phyloP scores from a whole-genome alignment of 1,140 invertebrate species.

The Episyrphus balteatus region DNA sequence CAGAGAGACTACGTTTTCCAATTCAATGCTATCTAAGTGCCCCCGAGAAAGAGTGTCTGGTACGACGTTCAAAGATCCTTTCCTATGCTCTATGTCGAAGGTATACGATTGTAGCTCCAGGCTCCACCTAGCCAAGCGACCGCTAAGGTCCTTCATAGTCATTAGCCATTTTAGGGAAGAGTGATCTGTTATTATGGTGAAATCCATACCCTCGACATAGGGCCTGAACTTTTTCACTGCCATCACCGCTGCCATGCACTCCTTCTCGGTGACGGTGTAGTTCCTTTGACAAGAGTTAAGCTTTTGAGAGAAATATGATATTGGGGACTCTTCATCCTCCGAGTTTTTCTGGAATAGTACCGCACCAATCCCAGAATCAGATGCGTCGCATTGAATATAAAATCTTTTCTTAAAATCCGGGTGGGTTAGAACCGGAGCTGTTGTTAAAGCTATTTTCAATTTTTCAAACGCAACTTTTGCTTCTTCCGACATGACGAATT shows the following conservation, averaged over 20 bases:
- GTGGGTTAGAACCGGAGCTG: constrained; percentile 23
- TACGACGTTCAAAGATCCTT: constrained; percentile 24
- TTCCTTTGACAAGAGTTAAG: constrained; percentile 15
- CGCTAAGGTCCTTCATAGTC: constrained; percentile 31
- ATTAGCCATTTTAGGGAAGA: constrained; percentile 39
- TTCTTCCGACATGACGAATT: no score
- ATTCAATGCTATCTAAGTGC: constrained; percentile 8
- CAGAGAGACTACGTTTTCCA: background rate
- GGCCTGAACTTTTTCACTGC: no score
- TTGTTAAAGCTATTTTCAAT: constrained; percentile 17
- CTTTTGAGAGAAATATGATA: constrained; percentile 20
- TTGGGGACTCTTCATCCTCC: constrained; percentile 14
- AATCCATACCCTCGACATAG: no score
- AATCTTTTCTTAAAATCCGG: constrained; percentile 28
- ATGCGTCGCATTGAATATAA: constrained; percentile 30
- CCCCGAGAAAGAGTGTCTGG: no score
- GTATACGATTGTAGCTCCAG: constrained; percentile 34
- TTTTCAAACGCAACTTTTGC: constrained; percentile 24
- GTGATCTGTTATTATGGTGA: no score
- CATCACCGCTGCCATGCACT: no score
- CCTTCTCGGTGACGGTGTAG: constrained; percentile 30
- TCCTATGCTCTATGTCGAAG: constrained; percentile 33
- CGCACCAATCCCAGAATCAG: no score
- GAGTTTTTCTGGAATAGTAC: constrained; percentile 5
- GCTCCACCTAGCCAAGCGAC: constrained; percentile 37